Evolutionary conservation across 2,113 vertebrate species (phyloP).

Genomic region (Chaenocephalus aceratus): DNA sequence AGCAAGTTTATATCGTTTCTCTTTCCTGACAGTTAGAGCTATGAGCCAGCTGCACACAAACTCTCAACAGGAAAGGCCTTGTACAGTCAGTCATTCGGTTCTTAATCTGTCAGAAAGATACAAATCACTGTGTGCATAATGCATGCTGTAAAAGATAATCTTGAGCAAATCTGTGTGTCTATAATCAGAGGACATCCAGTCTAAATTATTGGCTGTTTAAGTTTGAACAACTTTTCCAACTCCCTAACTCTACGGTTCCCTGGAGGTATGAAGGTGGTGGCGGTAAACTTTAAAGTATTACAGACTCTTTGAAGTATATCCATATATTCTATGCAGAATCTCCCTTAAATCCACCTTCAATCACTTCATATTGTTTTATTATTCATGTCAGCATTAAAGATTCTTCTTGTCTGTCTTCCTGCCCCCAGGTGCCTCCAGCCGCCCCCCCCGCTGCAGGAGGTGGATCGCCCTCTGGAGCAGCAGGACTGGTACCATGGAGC

Average conservation of each 20-base stretch:
- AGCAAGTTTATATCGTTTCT: conserved; percentile 38
- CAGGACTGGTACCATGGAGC: conserved; percentile 98
- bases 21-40: conserved; percentile 9
- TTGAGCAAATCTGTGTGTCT: conserved; percentile 11
- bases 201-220: conserved; percentile 12
- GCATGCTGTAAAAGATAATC: conserved; percentile 9
- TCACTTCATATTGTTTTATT: conserved; percentile 38
- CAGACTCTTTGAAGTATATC: conserved; percentile 51
- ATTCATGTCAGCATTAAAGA: conserved; percentile 30
- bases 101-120: conserved; percentile 11
- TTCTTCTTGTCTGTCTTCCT: conserved; percentile 28
- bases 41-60: conserved; percentile 14
- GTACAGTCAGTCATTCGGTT: background rate
- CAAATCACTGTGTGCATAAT: background rate
- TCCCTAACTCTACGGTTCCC: conserved; percentile 18
- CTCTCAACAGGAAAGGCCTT: background rate
- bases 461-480: conserved; percentile 91
- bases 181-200: conserved; percentile 4
- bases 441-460: conserved; percentile 81
- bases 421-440: conserved; percentile 83
- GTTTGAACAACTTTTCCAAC: conserved; percentile 25
- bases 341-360: conserved; percentile 8
- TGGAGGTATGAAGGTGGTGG: conserved; percentile 21
- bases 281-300: conserved; percentile 39
- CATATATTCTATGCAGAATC: conserved; percentile 39